These are phyloP conservation scores for Temnothorax longispinosus DNA, from an alignment of 1,140 invertebrate species.

Conservation along the genomic window DNA sequence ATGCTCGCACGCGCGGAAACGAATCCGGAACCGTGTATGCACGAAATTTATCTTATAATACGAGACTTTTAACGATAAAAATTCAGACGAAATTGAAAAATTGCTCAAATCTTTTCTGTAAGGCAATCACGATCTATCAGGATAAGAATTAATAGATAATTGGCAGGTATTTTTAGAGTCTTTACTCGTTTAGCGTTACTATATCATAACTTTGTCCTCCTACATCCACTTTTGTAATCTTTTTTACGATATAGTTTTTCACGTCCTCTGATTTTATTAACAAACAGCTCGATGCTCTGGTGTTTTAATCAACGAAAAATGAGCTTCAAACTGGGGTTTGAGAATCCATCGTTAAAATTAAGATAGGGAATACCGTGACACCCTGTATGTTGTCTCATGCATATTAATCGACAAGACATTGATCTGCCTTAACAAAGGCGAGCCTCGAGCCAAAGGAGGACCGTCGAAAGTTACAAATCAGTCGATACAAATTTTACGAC, in stretches of 20 bases:
- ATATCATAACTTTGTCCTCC: background rate
- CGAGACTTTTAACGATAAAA: background rate
- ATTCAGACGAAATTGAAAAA: background rate
- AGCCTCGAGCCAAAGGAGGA: background rate
- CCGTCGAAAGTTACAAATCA: conserved; percentile 46
- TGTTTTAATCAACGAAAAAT: background rate
- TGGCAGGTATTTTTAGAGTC: background rate
- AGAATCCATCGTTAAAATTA: background rate
- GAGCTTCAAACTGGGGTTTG: background rate
- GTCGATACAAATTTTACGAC: conserved; percentile 49
- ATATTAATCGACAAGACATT: conserved; percentile 44
- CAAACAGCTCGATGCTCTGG: background rate
- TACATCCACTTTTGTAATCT: no score
- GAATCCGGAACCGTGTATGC: background rate
- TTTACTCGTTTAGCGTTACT: background rate
- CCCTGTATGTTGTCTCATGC: conserved; percentile 42
- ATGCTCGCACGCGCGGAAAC: background rate
- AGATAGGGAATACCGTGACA: background rate
- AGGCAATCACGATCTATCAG: background rate
- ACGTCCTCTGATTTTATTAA: conserved; percentile 1
- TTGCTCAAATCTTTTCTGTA: background rate
- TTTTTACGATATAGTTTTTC: background rate
- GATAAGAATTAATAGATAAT: background rate
- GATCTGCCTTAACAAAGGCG: conserved; percentile 29
- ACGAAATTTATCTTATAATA: background rate